These are phyloP conservation scores for Diaprepes abbreviatus DNA, from an alignment of 2,888 invertebrate genomes.

Conservation along the genomic window DNA sequence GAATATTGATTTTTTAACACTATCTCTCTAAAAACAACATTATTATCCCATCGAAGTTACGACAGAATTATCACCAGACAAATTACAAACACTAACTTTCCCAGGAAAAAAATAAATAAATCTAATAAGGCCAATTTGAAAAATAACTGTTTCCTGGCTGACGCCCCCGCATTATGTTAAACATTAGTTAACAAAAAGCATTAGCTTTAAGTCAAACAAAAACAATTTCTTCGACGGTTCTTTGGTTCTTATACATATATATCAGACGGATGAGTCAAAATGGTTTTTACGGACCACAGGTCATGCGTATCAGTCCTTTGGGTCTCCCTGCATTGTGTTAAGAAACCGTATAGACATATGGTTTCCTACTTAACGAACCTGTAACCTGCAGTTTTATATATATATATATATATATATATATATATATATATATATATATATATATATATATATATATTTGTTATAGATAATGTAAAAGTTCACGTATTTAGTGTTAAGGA, in stretches of 20 bases:
- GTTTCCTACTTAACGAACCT: neutral
- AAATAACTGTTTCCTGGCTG: conserved; percentile 11
- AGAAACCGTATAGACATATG: conserved; percentile 8
- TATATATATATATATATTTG: too few relatives aligned
- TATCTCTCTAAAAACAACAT: too few relatives aligned
- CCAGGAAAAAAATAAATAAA: neutral
- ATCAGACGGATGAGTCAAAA: conserved; percentile 27
- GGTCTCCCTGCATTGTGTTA: conserved; percentile 11
- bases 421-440: too few relatives aligned
- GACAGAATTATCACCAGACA: neutral
- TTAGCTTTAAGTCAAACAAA: conserved; percentile 25
- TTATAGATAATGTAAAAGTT: too few relatives aligned
- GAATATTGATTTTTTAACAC: neutral
- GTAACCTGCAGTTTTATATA: neutral
- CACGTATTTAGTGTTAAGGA: too few relatives aligned
- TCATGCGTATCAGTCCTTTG: conserved; percentile 26
- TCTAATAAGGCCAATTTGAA: conserved; percentile 2
- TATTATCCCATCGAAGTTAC: neutral
- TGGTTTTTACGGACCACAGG: conserved; percentile 32
- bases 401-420: too few relatives aligned
- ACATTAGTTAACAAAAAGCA: conserved; percentile 23
- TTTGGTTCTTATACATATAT: conserved; percentile 4
- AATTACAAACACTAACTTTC: neutral
- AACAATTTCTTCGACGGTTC: conserved; percentile 18
- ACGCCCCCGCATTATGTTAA: conserved; percentile 23